Conservation (phyloP, 2,888 invertebrate genomes). For the Cryptosula pallasiana region DNA sequence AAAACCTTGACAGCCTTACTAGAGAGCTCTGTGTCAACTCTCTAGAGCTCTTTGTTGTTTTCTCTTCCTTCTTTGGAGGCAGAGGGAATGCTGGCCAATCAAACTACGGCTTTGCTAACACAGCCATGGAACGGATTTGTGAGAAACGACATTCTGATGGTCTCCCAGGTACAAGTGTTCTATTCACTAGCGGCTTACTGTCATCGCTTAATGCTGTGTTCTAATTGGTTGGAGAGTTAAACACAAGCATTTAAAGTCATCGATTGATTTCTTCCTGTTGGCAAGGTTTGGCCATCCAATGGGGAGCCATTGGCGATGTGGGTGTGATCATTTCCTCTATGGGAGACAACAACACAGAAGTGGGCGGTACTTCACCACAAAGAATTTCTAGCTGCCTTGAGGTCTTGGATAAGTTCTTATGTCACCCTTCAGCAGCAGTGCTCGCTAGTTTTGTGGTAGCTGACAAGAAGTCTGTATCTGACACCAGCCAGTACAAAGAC, state of each 20-base stretch:
- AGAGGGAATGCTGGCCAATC: conserved; percentile 93
- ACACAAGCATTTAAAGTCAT: background rate
- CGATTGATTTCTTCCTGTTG: no score
- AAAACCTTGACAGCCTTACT: conserved; percentile 73
- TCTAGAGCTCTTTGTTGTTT: conserved; percentile 85
- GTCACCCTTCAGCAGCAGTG: conserved; percentile 63
- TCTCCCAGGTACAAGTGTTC: conserved; percentile 65
- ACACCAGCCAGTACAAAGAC: conserved; percentile 59
- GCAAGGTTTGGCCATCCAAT: conserved; percentile 82
- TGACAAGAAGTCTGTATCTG: conserved; percentile 66
- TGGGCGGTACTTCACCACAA: conserved; percentile 94
- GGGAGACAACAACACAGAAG: conserved; percentile 79
- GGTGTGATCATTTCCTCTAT: conserved; percentile 84
- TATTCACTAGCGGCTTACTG: background rate
- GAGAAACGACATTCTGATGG: conserved; percentile 78
- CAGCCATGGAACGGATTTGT: conserved; percentile 91
- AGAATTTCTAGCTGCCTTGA: conserved; percentile 86
- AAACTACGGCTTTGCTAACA: conserved; percentile 95
- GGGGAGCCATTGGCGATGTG: conserved; percentile 98
- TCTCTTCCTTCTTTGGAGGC: conserved; percentile 94
- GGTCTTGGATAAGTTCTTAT: conserved; percentile 82
- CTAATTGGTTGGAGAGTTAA: no score
- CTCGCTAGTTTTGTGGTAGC: conserved; percentile 70
- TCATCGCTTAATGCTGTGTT: background rate
- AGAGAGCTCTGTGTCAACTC: conserved; percentile 68